These are phyloP conservation scores for Oxyura jamaicensis DNA, from an alignment of 2,113 vertebrate species.

Conservation along the genomic window DNA sequence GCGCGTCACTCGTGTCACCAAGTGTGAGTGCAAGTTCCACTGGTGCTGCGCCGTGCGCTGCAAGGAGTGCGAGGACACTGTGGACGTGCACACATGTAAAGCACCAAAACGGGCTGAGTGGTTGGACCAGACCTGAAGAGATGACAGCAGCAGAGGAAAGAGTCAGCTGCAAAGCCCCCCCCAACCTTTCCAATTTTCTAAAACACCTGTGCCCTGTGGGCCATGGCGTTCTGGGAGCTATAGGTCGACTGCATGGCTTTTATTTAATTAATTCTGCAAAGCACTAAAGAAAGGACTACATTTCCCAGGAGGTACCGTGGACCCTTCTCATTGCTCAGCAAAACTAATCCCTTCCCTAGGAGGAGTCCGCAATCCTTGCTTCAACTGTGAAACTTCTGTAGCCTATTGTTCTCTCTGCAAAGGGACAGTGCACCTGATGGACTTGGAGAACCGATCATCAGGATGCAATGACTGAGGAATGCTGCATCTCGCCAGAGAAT, in stretches of 20 bases:
- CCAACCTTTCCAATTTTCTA: neutral
- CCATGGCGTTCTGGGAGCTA: slow-evolving; percentile 82
- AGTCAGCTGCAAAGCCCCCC: neutral
- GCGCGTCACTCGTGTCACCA: slow-evolving; percentile 89
- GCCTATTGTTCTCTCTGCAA: neutral
- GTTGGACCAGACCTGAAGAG: slow-evolving; percentile 87
- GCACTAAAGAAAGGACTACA: slow-evolving; percentile 81
- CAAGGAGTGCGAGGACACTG: slow-evolving; percentile 92
- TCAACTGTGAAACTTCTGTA: slow-evolving; percentile 47
- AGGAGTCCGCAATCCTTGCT: slow-evolving; percentile 38
- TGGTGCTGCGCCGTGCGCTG: slow-evolving; percentile 98
- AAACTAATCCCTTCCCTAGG: slow-evolving; percentile 36
- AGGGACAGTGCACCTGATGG: neutral
- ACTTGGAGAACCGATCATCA: fast-evolving
- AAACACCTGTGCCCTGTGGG: slow-evolving; percentile 71
- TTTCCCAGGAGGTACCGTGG: slow-evolving; percentile 72
- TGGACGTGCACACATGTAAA: slow-evolving; percentile 97
- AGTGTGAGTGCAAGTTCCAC: slow-evolving; percentile 99
- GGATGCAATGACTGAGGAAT: neutral
- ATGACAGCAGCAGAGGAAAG: neutral
- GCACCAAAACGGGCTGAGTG: slow-evolving; percentile 93
- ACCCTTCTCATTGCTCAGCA: slow-evolving; percentile 67
- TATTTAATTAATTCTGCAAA: slow-evolving; percentile 84
- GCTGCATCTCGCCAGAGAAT: neutral
- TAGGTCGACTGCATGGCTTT: slow-evolving; percentile 90